A percentile compares a stretch with the other conserved stretches of the same genome.
Conservation (phyloP, 2,797 vertebrate species). For the Sparus aurata region DNA sequence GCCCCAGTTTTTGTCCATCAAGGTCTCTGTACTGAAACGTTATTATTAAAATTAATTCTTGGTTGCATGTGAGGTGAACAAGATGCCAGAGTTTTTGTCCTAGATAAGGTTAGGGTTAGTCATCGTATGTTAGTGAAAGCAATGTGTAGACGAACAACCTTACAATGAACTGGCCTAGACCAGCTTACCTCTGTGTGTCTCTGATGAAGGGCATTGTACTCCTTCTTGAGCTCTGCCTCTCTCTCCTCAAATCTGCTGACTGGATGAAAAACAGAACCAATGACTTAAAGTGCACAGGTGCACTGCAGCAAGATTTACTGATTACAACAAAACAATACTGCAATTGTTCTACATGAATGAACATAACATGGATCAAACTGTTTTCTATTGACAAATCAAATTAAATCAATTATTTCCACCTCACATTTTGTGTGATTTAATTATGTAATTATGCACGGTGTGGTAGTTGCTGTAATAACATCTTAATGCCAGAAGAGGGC, state of each 20-base stretch:
- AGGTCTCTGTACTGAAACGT: too few relatives aligned
- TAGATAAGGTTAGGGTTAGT: too few relatives aligned
- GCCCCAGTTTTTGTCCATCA: too few relatives aligned
- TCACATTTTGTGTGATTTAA: neutral
- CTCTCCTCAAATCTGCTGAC: constrained; percentile 97
- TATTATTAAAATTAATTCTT: too few relatives aligned
- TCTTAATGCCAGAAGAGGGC: constrained; percentile 73
- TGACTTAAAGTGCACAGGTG: neutral
- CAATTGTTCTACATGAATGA: neutral
- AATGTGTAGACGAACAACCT: neutral
- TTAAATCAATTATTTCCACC: neutral
- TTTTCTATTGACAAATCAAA: neutral
- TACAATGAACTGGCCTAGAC: neutral
- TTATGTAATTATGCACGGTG: neutral
- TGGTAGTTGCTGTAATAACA: constrained; percentile 51
- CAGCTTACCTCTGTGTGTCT: constrained; percentile 94
- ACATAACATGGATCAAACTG: neutral
- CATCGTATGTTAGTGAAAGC: neutral
- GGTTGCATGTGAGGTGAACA: too few relatives aligned
- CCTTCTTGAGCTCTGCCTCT: constrained; percentile 96
- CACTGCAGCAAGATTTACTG: neutral
- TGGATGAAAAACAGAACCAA: constrained; percentile 74
- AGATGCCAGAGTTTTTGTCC: too few relatives aligned
- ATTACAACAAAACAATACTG: neutral
- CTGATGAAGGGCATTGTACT: constrained; percentile 95